Evolutionary conservation across 2,113 vertebrate genomes (phyloP).

Genomic region (Bathybates hornii): DNA sequence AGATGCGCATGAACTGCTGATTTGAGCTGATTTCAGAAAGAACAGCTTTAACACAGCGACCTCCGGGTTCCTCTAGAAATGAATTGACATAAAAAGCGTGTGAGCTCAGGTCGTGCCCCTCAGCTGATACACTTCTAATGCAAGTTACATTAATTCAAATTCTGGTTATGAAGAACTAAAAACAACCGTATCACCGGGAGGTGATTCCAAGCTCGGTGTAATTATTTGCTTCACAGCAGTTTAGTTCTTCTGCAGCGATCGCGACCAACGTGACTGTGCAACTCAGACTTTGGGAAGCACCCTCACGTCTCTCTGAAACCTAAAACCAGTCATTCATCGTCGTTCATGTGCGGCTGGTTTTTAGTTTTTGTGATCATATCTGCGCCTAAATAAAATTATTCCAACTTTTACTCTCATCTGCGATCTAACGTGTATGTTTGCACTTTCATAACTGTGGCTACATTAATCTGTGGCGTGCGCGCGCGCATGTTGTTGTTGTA

Average conservation of each 20-base stretch:
- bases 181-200: background rate
- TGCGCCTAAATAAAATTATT: background rate
- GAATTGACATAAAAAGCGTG: background rate
- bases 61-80: background rate
- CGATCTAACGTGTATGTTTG: background rate
- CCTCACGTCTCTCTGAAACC: background rate
- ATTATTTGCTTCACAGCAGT: background rate
- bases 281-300: background rate
- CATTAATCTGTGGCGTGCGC: background rate
- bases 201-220: background rate
- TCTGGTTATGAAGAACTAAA: background rate
- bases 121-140: background rate
- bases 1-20: background rate
- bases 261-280: background rate
- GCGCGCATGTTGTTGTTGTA: background rate
- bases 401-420: background rate
- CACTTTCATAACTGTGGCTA: background rate
- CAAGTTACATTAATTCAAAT: background rate
- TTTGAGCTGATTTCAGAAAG: background rate
- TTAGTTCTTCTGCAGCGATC: background rate
- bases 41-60: background rate
- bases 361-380: background rate
- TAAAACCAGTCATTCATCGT: no score
- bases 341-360: no score
- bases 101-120: background rate